A percentile compares a stretch with the other conserved stretches of the same genome.
Evolutionary conservation across 2,888 invertebrate species (phyloP).

Genomic region (Chloroclystis v-ata): DNA sequence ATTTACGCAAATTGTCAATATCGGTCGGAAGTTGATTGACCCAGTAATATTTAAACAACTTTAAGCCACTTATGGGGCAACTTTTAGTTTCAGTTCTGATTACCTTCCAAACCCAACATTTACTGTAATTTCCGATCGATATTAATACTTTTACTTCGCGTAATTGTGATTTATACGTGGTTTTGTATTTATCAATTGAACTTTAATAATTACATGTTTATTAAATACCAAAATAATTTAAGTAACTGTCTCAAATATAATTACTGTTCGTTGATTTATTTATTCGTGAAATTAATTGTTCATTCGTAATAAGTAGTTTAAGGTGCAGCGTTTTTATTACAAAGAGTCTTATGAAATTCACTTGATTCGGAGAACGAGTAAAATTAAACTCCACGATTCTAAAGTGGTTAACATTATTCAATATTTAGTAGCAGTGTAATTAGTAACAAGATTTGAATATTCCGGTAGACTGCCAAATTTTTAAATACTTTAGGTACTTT

Average conservation of each 20-base stretch:
- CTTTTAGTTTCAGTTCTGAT: constrained; percentile 39
- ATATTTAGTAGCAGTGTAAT: no score
- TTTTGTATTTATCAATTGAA: constrained; percentile 17
- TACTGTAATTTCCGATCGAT: constrained; percentile 21
- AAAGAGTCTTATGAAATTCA: not conserved
- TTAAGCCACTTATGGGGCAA: constrained; percentile 37
- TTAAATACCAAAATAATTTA: constrained; percentile 19
- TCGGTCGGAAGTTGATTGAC: constrained; percentile 52
- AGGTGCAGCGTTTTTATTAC: not conserved
- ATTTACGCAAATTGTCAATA: not conserved
- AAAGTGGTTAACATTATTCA: no score
- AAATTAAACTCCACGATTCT: no score
- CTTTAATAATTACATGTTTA: constrained; percentile 16
- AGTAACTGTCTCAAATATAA: constrained; percentile 9
- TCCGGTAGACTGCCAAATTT: no score
- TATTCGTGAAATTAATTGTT: constrained; percentile 11
- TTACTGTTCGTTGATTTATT: constrained; percentile 8
- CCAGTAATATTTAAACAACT: constrained; percentile 51
- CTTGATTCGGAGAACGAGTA: no score
- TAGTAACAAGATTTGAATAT: no score
- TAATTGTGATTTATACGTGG: constrained; percentile 22
- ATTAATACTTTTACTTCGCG: constrained; percentile 22
- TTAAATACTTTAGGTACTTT: no score
- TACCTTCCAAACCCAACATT: constrained; percentile 24
- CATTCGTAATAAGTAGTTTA: constrained; percentile 10